These are phyloP conservation scores for Microcebus lehilahytsara DNA, from an alignment of 2,113 vertebrate genomes.

Conservation along the genomic window DNA sequence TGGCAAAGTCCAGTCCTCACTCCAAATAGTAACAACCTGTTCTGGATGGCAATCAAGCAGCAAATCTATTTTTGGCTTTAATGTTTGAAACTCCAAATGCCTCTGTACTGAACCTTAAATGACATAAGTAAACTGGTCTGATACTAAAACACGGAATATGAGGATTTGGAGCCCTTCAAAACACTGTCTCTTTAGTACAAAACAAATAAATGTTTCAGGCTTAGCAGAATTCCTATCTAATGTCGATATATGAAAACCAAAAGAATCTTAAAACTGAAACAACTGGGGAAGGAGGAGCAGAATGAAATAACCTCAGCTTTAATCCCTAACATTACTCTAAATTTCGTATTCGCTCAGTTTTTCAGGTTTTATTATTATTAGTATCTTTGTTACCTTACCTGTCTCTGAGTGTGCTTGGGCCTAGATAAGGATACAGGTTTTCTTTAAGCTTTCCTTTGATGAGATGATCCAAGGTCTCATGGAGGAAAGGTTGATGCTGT, in stretches of 20 bases:
- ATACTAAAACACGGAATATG: not conserved
- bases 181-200: slow-evolving; percentile 25
- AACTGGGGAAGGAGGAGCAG: not conserved
- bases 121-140: slow-evolving; percentile 9
- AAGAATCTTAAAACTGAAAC: slow-evolving; percentile 8
- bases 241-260: not conserved
- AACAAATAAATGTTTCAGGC: not conserved
- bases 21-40: slow-evolving; percentile 71
- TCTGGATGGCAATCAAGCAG: slow-evolving; percentile 57
- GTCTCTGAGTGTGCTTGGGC: slow-evolving; percentile 90
- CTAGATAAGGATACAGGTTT: slow-evolving; percentile 95
- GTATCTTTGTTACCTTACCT: slow-evolving; percentile 79
- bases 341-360: not conserved
- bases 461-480: slow-evolving; percentile 96
- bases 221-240: not conserved
- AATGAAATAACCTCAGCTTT: not conserved
- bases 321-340: not conserved
- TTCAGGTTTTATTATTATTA: slow-evolving; percentile 6
- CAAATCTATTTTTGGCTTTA: slow-evolving; percentile 66
- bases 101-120: slow-evolving; percentile 59
- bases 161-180: not conserved
- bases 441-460: slow-evolving; percentile 97
- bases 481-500: slow-evolving; percentile 95
- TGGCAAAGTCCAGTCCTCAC: slow-evolving; percentile 65
- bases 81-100: slow-evolving; percentile 71